phyloP scores from a whole-genome alignment of 2,113 vertebrate genomes.

The Prietella phreatophila region DNA sequence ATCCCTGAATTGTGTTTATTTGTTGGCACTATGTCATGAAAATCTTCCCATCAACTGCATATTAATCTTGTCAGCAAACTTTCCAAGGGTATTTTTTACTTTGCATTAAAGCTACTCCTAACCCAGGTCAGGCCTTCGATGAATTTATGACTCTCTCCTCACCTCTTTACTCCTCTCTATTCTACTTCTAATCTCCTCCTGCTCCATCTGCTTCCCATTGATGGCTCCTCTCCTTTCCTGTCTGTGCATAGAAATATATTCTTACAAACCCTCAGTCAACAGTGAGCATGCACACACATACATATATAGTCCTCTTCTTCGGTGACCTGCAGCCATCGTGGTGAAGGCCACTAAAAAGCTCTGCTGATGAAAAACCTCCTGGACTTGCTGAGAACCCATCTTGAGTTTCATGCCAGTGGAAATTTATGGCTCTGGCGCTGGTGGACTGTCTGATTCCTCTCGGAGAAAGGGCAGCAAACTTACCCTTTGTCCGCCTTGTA shows the following conservation, averaged over 20 bases:
- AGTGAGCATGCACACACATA: constrained; percentile 38
- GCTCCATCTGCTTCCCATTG: constrained; percentile 28
- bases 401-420: constrained; percentile 66
- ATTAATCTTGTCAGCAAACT: constrained; percentile 88
- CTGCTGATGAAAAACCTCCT: constrained; percentile 64
- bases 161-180: constrained; percentile 51
- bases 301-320: constrained; percentile 54
- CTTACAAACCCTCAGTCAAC: background rate
- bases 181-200: constrained; percentile 22
- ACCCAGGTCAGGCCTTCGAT: constrained; percentile 38
- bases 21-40: constrained; percentile 90
- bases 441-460: constrained; percentile 38
- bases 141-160: constrained; percentile 68
- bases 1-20: constrained; percentile 94
- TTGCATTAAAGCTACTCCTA: constrained; percentile 52
- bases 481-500: constrained; percentile 1
- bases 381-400: constrained; percentile 64
- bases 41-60: constrained; percentile 85
- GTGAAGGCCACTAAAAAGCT: constrained; percentile 63
- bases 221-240: background rate
- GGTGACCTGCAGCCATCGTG: constrained; percentile 59
- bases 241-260: constrained; percentile 7
- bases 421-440: constrained; percentile 67
- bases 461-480: constrained; percentile 36
- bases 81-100: constrained; percentile 67